Percentiles rank a stretch among this genome's conserved stretches.
Evolutionary conservation across 2,113 vertebrate species (phyloP).

Genomic region (Seriola rivoliana): DNA sequence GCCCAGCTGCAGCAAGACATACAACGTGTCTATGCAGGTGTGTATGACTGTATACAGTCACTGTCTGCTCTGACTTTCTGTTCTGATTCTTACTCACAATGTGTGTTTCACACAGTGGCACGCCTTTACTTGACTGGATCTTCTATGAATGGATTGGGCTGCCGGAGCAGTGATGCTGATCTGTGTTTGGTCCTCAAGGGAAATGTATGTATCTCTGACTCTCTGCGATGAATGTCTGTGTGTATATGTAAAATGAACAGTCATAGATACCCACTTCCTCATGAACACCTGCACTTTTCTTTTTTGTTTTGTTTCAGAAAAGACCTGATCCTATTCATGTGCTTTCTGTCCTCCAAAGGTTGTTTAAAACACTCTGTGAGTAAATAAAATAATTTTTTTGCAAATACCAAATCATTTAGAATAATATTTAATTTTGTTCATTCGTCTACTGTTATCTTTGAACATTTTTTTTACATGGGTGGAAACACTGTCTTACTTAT

Average conservation of each 20-base stretch:
- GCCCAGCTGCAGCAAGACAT: conserved; percentile 90
- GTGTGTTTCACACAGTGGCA: conserved; percentile 78
- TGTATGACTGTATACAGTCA: conserved; percentile 12
- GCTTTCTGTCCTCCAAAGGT: conserved; percentile 89
- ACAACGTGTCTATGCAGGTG: conserved; percentile 79
- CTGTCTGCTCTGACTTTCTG: not conserved
- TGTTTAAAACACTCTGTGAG: conserved; percentile 94
- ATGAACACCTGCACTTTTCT: conserved; percentile 4
- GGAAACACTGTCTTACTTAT: not conserved
- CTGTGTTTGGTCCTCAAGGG: conserved; percentile 91
- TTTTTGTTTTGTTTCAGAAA: conserved; percentile 82
- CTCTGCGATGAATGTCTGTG: not conserved
- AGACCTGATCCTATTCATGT: conserved; percentile 89
- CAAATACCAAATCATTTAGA: not conserved
- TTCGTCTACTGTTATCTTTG: not conserved
- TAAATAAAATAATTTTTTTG: conserved; percentile 53
- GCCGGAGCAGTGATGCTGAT: conserved; percentile 94
- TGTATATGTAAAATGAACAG: not conserved
- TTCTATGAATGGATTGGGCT: conserved; percentile 94
- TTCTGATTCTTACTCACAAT: not conserved
- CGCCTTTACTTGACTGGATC: conserved; percentile 94
- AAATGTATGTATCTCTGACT: conserved; percentile 84
- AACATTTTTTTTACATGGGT: not conserved
- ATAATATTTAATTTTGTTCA: not conserved
- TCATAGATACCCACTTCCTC: not conserved